Evolutionary conservation across 2,888 invertebrate species (phyloP), one percentile per base, ranked within the genome.

Genomic region (Zygaena filipendulae): DNA sequence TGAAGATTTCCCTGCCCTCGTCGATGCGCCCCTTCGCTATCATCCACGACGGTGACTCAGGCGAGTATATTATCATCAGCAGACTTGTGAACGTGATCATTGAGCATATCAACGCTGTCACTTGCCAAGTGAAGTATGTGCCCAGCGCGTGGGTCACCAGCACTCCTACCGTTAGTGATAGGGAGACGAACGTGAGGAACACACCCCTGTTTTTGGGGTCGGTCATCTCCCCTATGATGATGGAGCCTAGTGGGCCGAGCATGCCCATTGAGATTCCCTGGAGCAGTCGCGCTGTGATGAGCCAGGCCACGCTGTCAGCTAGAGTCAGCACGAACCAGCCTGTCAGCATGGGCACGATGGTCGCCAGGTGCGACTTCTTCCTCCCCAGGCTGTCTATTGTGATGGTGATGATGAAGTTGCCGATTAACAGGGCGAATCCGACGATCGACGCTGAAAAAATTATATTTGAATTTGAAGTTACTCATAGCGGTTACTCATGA

Each of bases 31-130:
- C 83, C 48, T 84, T 84, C 1, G 83, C 68, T 10, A 85, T 72
- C 29, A 90, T 43, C 87, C 88, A 90, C 3, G 81, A 66, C 0
- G 88, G 88, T 3, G 87, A 84, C 54, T 90, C 90, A 0, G 85
- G 85, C 6, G 84, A 59, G 8, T 81, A 80, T 9, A 82, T 61
- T 3, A 86, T 74, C 4, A 85, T 51, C 0, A 84, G 30, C 12
- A 81, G 61, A 43, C 81, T 79, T 0, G 71, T 41, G n/a, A 83
- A 61, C 0, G 83, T 82, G 2, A 82, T 57, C 9, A 71, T 53
- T 0, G 80, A 74, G 35, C 82, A 82, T 3, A 84, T 58, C 2
- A 83, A 44, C 1, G 84, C 83, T 2, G 82, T 80, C 16, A 69
- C 59, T 39, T 83, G 69, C 87, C 87, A 87, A 24, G 69, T 66